These are phyloP conservation scores for Scomber colias DNA, from an alignment of 2,113 vertebrate genomes.

Conservation along the genomic window DNA sequence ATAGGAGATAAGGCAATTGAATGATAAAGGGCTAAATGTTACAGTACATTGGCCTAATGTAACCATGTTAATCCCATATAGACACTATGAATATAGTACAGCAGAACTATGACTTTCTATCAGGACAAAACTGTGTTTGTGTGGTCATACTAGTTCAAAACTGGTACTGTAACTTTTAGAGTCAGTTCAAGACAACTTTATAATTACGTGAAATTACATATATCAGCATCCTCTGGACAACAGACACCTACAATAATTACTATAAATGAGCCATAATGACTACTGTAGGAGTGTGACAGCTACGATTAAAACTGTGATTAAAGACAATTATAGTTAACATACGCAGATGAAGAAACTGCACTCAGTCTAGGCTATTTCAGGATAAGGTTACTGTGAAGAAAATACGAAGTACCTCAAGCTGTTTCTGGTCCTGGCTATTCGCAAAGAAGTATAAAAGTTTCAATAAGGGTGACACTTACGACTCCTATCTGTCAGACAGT, in stretches of 20 bases:
- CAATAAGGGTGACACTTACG: conserved; percentile 47
- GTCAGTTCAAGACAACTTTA: background rate
- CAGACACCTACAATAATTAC: background rate
- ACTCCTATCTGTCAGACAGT: conserved; percentile 31
- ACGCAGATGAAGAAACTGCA: background rate
- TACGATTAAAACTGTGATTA: background rate
- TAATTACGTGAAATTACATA: background rate
- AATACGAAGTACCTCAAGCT: conserved; percentile 4
- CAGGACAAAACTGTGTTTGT: background rate
- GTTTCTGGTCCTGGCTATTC: background rate
- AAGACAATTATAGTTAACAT: background rate
- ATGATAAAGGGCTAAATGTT: background rate
- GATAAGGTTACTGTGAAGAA: background rate
- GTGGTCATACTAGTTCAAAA: background rate
- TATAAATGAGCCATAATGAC: conserved; percentile 15
- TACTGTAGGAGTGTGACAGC: background rate
- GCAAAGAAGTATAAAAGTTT: conserved; percentile 17
- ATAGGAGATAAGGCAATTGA: background rate
- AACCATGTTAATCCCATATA: background rate
- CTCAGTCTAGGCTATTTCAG: too few relatives aligned
- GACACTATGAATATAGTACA: background rate
- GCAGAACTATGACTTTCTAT: too few relatives aligned
- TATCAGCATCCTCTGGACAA: background rate
- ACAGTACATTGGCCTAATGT: background rate
- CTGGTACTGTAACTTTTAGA: too few relatives aligned